Base-by-base conservation (phyloP, 2,113 vertebrate species). In the Bostrychus sinensis region DNA sequence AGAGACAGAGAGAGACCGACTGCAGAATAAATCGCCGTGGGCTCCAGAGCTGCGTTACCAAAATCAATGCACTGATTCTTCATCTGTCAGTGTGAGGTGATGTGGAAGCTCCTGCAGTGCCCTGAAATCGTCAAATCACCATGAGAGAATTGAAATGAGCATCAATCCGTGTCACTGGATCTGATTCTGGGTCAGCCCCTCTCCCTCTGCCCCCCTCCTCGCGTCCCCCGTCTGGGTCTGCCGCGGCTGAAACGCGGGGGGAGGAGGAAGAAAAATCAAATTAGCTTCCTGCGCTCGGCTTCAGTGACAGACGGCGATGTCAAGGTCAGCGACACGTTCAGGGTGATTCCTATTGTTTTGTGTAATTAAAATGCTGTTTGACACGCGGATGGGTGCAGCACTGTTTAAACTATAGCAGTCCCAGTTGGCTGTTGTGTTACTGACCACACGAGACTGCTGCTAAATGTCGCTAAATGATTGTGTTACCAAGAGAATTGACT, bases 161-260 rank as follows among this genome's bases (percentile, higher is more conserved):
- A 80, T 86, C 84, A 71, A 48, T 84, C 37, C 16, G 75, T 84
- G 84, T 80, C 78, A 80, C 50, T 39, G 30, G 78, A 85, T 66
- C 59, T 3, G 72, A 89, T 90, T 89, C 87, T 90, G 79, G 87
- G 87, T 90, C 87, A 89, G 77, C 82, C 83, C 46, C 65, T 83
- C 80, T 68, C 76, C 66, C 46, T 8, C 12, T 7, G 32, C 8
- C 66, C 57, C 61, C 62, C 55, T 45, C 58, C 28, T n/a, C 50
- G 66, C 22, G 13, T 39, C 64, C 55, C 14, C 37, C 82, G 81
- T 68, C 68, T 56, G 26, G 68, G 51, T 34, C 32, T 2, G 32
- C 32, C 32, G 32, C 32, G 1, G 32, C 32, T 34, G 11, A 34
- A 6, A 6, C 32, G 17, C 39, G 68, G 79, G 50, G 66, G 86